Conservation (phyloP, 2,113 vertebrate genomes). For the Siniperca knerii region DNA sequence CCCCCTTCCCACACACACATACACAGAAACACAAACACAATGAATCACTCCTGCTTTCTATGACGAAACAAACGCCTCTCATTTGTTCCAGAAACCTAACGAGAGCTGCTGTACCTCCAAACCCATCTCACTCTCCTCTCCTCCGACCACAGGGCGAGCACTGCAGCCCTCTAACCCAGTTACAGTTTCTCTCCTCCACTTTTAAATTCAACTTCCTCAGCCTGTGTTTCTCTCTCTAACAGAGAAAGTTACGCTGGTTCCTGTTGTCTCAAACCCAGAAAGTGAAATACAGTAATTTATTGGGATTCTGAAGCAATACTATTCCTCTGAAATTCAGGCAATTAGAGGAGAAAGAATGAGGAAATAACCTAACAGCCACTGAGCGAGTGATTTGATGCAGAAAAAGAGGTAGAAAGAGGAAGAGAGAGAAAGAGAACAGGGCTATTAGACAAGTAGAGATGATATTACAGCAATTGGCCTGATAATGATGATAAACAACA, state of each 20-base stretch:
- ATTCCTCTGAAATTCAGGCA: slow-evolving; percentile 14
- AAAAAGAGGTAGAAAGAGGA: not conserved
- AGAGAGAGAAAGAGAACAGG: not conserved
- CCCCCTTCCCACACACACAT: slow-evolving; percentile 30
- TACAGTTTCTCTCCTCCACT: slow-evolving; percentile 19
- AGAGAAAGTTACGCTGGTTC: not conserved
- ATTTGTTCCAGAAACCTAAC: slow-evolving; percentile 68
- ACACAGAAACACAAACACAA: slow-evolving; percentile 53
- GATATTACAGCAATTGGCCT: not conserved
- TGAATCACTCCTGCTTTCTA: slow-evolving; percentile 59
- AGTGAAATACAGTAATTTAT: not conserved
- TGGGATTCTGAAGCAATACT: not conserved
- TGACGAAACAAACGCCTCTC: slow-evolving; percentile 67
- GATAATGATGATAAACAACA: not conserved
- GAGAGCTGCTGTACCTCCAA: slow-evolving; percentile 14
- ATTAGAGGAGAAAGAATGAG: not conserved
- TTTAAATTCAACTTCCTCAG: slow-evolving; percentile 6
- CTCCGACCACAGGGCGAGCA: slow-evolving; percentile 42
- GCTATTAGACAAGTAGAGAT: not conserved
- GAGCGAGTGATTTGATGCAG: not conserved
- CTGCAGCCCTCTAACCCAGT: slow-evolving; percentile 39
- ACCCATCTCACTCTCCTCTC: slow-evolving; percentile 4
- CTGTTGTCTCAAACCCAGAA: not conserved
- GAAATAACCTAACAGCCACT: not conserved
- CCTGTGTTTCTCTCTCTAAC: not conserved